Evolutionary conservation across 2,113 vertebrate species (phyloP).

Genomic region (Anhinga anhinga): DNA sequence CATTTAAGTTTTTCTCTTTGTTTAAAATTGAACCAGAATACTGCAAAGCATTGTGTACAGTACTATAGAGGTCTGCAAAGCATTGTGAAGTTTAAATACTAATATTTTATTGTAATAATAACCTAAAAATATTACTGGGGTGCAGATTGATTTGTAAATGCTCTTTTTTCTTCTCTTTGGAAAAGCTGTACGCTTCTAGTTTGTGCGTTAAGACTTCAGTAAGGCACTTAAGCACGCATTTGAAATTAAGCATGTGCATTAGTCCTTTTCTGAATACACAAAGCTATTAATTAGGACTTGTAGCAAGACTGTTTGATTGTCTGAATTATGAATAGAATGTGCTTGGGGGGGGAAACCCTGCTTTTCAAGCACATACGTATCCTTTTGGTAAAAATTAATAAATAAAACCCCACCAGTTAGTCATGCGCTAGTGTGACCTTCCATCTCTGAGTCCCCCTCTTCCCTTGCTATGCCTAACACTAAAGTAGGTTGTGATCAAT

Average conservation of each 20-base stretch:
- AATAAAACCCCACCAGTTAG: background rate
- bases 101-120: background rate
- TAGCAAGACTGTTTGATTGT: background rate
- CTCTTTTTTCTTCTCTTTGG: background rate
- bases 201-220: background rate
- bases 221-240: background rate
- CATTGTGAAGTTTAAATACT: background rate
- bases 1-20: background rate
- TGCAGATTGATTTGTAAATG: background rate
- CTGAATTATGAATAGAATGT: constrained; percentile 16
- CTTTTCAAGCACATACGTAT: background rate
- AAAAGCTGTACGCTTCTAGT: background rate
- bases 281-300: constrained; percentile 25
- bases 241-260: constrained; percentile 6
- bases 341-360: background rate
- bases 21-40: background rate
- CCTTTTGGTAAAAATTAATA: background rate
- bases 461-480: background rate
- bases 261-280: constrained; percentile 6
- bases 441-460: background rate
- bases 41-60: background rate
- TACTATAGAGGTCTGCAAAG: background rate
- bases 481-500: background rate
- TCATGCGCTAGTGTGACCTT: background rate
- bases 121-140: background rate